phyloP scores from a whole-genome alignment of 2,797 vertebrate genomes.

The Coccyzus lansbergi region DNA sequence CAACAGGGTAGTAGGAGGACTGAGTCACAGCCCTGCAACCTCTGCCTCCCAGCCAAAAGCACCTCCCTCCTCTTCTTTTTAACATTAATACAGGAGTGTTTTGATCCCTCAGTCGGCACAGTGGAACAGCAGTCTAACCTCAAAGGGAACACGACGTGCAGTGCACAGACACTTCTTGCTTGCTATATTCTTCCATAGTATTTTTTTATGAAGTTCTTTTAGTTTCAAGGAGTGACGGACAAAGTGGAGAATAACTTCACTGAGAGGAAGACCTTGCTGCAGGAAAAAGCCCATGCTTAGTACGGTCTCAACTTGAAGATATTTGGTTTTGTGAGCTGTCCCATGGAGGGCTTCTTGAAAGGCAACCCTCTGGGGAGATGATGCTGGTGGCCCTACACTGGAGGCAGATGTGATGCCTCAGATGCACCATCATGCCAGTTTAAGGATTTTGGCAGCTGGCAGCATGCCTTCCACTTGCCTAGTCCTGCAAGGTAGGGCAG shows the following conservation, averaged over 20 bases:
- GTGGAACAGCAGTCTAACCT: not conserved
- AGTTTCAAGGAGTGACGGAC: not conserved
- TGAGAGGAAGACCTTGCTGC: not conserved
- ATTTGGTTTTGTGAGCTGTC: not conserved
- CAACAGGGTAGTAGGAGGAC: not conserved
- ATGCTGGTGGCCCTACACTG: fast-evolving
- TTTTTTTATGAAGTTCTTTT: not conserved
- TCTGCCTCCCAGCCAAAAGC: not conserved
- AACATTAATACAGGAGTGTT: not conserved
- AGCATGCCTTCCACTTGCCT: not conserved
- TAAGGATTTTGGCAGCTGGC: not conserved
- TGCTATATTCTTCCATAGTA: not conserved
- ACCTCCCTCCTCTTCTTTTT: not conserved
- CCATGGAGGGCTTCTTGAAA: not conserved
- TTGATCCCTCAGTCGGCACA: not conserved
- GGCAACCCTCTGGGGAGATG: not conserved
- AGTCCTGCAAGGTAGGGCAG: not conserved
- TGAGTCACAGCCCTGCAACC: not conserved
- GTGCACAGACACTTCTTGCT: not conserved
- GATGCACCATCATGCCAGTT: too few species aligned
- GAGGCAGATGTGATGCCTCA: fast-evolving
- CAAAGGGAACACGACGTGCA: not conserved
- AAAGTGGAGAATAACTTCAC: not conserved
- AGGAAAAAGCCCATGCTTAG: not conserved
- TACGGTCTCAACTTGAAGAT: not conserved